Base-by-base conservation (phyloP, 2,797 vertebrate species). In the Catamblyrhynchus diadema region DNA sequence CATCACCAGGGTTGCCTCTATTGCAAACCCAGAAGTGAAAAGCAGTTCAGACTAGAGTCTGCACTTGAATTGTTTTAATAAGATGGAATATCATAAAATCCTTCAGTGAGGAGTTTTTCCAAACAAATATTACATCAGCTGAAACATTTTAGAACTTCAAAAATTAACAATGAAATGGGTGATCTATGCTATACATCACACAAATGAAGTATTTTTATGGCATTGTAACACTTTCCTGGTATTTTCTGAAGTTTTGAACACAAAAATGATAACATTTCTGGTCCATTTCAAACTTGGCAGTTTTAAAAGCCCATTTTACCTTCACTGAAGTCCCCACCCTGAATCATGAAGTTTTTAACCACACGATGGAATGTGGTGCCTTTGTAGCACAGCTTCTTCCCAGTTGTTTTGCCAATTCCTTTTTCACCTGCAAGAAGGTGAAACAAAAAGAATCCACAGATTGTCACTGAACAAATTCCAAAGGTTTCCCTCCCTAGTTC, bases 311-410 rank as follows among this genome's bases (percentile, higher is more conserved):
- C 33, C 33, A 54, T 69, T 90, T 95, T 98, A 99, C 99, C 99
- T 99, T 99, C 99, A 1, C 99, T 99, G 98, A 99, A 99, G 98
- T 99, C 99, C 94, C 99, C 99, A 95, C 99, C 99, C 97, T 99
- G 99, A 97, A 99, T 98, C 99, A 99, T 99, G 98, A 99, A 99
- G 98, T 99, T 99, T 98, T 99, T 99, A 97, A 99, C 99, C 96
- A 99, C 99, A 95, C 99, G 98, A 95, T 99, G 99, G 98, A 99
- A 99, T 4, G 99, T 99, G 86, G 99, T 99, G 96, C 99, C 99
- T 98, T 99, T 99, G 97, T 98, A 99, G 98, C 99, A 99, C 90
- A 99, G 98, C 97, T 99, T 98, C 98, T 99, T 99, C 81, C 98
- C 98, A 88, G 99, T 99, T 96, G 98, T 98, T 99, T 99, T 99